These are phyloP conservation scores for Crioceris asparagi DNA, from an alignment of 2,888 invertebrate species.

Conservation along the genomic window DNA sequence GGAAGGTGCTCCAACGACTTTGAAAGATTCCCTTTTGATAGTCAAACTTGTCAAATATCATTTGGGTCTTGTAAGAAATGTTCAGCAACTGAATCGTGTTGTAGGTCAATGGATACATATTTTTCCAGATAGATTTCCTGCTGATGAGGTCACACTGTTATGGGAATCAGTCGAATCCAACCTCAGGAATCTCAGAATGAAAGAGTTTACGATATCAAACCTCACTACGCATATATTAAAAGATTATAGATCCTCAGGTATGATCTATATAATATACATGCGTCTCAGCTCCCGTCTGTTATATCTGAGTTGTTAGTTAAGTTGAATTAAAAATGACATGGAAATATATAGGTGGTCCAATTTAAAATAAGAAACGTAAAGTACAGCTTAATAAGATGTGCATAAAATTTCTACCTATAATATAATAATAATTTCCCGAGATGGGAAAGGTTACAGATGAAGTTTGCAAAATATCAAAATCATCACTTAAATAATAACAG, in stretches of 20 bases:
- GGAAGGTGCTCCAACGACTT: constrained; percentile 22
- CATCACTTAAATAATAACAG: no score
- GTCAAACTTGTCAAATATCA: constrained; percentile 25
- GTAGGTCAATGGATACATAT: neutral
- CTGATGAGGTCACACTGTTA: constrained; percentile 24
- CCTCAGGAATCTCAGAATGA: constrained; percentile 11
- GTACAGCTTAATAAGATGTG: no score
- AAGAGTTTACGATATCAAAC: constrained; percentile 22
- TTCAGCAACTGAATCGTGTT: neutral
- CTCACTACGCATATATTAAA: constrained; percentile 17
- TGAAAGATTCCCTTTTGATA: constrained; percentile 26
- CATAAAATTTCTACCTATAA: no score
- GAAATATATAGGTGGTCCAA: no score
- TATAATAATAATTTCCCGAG: no score
- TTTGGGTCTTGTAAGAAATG: constrained; percentile 27
- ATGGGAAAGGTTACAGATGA: no score
- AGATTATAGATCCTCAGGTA: constrained; percentile 23
- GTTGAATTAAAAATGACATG: no score
- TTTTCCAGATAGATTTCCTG: constrained; percentile 26
- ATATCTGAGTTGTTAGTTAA: no score
- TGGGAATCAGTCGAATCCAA: constrained; percentile 21
- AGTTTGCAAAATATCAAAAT: no score
- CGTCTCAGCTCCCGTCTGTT: no score
- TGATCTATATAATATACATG: no score
- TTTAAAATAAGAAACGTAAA: no score